phyloP scores from a whole-genome alignment of 2,797 vertebrate species.

The Pseudochirops cupreus region DNA sequence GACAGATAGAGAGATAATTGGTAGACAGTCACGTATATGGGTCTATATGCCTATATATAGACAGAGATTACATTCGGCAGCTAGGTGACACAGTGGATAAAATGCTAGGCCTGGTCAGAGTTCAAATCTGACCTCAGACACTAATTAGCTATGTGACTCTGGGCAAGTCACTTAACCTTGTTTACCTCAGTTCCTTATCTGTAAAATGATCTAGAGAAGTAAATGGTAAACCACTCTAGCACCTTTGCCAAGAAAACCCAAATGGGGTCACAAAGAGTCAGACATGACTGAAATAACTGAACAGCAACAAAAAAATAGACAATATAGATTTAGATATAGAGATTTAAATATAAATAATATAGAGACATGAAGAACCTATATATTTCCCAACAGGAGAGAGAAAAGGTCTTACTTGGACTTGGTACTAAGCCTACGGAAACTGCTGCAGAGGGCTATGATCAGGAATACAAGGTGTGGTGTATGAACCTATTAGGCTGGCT shows the following conservation, averaged over 20 bases:
- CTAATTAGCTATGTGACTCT: background rate
- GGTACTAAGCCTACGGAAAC: background rate
- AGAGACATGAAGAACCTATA: background rate
- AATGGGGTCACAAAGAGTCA: background rate
- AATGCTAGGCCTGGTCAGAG: background rate
- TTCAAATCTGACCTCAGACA: background rate
- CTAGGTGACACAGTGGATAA: background rate
- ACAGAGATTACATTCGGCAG: background rate
- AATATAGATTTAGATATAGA: background rate
- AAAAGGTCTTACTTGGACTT: background rate
- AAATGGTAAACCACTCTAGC: background rate
- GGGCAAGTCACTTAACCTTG: background rate
- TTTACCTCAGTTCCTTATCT: background rate
- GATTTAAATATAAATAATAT: background rate
- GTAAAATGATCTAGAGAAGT: background rate
- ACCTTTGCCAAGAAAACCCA: background rate
- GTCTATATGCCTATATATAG: background rate
- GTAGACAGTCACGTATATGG: background rate
- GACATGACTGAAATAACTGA: background rate
- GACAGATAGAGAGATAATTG: background rate
- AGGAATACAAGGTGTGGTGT: background rate
- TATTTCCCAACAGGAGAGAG: background rate
- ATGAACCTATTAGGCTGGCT: background rate
- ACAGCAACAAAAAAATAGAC: background rate
- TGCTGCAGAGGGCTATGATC: background rate